Conservation (phyloP, 2,888 invertebrate species). For the Melanophora roralis region DNA sequence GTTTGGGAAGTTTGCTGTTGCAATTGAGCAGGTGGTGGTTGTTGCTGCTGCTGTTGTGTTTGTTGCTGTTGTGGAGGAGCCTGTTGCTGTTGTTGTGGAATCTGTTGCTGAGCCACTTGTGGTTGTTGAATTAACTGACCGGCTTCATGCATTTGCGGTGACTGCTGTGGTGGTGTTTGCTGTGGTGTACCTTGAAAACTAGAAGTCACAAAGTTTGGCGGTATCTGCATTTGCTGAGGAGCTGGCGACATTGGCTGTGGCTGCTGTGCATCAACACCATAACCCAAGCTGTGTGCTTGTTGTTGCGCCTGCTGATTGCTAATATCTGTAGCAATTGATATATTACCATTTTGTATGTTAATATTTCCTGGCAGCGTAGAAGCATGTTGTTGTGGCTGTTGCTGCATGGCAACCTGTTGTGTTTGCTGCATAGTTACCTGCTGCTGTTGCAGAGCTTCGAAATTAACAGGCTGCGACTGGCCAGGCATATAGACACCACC, state of each 20-base stretch:
- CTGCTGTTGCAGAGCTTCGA: conserved; percentile 67
- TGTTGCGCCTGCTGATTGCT: conserved; percentile 64
- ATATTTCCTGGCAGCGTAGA: conserved; percentile 70
- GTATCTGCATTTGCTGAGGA: conserved; percentile 62
- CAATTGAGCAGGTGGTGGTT: conserved; percentile 60
- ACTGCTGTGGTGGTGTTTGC: conserved; percentile 57
- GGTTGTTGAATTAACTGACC: conserved; percentile 45
- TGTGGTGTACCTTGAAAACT: conserved; percentile 53
- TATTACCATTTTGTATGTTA: conserved; percentile 68
- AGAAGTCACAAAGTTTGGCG: conserved; percentile 42
- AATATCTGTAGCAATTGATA: conserved; percentile 66
- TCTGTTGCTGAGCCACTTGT: conserved; percentile 42
- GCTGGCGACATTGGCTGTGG: conserved; percentile 68
- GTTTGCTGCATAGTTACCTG: conserved; percentile 69
- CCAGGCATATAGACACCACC: conserved; percentile 64
- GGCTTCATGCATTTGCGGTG: conserved; percentile 47
- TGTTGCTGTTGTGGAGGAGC: conserved; percentile 12
- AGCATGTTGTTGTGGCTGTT: conserved; percentile 68
- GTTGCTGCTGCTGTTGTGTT: conserved; percentile 55
- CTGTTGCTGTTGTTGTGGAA: conserved; percentile 50
- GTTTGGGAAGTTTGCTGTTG: conserved; percentile 73
- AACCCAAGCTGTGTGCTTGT: conserved; percentile 54
- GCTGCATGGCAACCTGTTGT: conserved; percentile 72
- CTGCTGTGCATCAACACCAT: conserved; percentile 42
- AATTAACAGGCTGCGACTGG: conserved; percentile 65